These are phyloP conservation scores for Octodon degus DNA, from an alignment of 2,113 vertebrate species.

Conservation along the genomic window DNA sequence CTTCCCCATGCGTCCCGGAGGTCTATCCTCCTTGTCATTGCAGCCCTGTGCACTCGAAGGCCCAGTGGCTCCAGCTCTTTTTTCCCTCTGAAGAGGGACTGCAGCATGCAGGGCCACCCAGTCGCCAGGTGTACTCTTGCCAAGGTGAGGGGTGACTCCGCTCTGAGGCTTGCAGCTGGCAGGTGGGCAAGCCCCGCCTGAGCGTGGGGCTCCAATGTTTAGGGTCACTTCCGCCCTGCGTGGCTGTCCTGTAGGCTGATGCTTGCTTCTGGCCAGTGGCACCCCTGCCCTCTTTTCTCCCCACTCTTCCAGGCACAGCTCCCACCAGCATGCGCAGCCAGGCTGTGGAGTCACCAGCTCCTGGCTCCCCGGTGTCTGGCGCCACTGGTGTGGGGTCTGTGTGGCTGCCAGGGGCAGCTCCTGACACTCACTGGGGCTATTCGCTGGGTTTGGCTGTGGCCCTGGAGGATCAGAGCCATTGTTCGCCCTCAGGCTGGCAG, in stretches of 20 bases:
- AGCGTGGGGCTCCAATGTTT: neutral
- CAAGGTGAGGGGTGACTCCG: neutral
- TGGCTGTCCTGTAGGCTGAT: neutral
- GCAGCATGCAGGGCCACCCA: neutral
- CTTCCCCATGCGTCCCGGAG: neutral
- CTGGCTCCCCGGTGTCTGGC: slow-evolving; percentile 79
- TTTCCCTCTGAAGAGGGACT: fast-evolving
- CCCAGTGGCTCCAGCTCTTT: neutral
- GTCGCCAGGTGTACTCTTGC: neutral
- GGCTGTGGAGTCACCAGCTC: neutral
- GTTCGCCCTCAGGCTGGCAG: neutral
- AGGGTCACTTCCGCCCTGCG: neutral
- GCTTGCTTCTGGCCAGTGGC: neutral
- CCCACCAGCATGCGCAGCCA: neutral
- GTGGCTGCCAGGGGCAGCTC: slow-evolving; percentile 66
- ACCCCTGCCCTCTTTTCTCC: neutral
- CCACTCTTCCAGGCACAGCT: neutral
- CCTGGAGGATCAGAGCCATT: slow-evolving; percentile 16
- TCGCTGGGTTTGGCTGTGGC: slow-evolving; percentile 60
- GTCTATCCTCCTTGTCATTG: neutral
- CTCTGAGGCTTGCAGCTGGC: neutral
- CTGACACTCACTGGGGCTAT: slow-evolving; percentile 76
- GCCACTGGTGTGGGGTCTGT: slow-evolving; percentile 75
- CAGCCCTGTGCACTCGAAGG: too few relatives aligned
- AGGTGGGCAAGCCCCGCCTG: neutral